Percentiles rank a stretch among this genome's conserved stretches.
Conservation (phyloP, 2,797 vertebrate genomes). For the Darevskia nairensis region DNA sequence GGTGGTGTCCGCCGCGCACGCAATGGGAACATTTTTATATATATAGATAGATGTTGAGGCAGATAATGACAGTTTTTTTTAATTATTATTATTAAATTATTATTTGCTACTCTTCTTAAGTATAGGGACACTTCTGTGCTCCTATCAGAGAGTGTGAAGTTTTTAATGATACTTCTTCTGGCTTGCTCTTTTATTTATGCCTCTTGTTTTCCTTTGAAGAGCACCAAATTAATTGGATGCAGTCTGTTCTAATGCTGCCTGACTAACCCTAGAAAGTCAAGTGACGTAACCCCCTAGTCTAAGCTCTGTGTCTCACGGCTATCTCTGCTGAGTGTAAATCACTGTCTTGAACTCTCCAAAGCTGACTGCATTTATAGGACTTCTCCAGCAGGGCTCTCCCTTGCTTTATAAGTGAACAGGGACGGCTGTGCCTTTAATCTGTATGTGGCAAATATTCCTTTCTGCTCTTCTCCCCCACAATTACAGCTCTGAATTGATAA, state of each 20-base stretch:
- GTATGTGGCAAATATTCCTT: not conserved
- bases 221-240: not conserved
- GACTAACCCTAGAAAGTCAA: not conserved
- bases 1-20: too few species aligned
- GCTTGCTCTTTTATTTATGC: not conserved
- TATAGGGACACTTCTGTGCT: not conserved
- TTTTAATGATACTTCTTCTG: not conserved
- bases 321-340: slow-evolving; percentile 36
- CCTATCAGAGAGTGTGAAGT: too few species aligned
- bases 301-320: not conserved
- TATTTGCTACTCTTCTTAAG: not conserved
- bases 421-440: slow-evolving; percentile 10
- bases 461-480: slow-evolving; percentile 19
- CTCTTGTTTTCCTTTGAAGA: slow-evolving; percentile 2
- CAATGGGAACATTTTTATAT: too few species aligned
- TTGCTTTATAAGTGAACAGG: slow-evolving; percentile 70
- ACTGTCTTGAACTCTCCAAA: slow-evolving; percentile 39
- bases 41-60: too few species aligned
- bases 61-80: too few species aligned
- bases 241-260: not conserved
- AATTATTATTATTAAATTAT: too few species aligned
- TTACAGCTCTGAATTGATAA: slow-evolving; percentile 53
- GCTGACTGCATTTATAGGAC: slow-evolving; percentile 60
- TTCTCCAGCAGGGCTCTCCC: slow-evolving; percentile 77
- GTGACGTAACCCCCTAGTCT: slow-evolving; percentile 3